Conservation (phyloP, 2,888 invertebrate species). For the Drosophila borborema region DNA sequence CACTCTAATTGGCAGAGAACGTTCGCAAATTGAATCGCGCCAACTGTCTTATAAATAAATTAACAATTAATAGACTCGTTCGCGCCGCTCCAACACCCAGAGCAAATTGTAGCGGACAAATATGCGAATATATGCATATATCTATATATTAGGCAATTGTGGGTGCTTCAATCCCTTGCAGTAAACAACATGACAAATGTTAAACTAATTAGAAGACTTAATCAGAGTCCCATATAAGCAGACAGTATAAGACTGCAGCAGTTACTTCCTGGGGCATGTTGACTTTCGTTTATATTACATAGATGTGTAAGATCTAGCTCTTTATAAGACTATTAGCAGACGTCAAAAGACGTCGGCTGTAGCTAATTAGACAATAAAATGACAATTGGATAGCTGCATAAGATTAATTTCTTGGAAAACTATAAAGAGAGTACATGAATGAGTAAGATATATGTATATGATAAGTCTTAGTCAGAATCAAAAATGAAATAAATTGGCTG, state of each 20-base stretch:
- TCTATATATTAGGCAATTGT: not conserved
- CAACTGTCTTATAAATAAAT: slow-evolving; percentile 56
- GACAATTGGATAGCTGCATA: not conserved
- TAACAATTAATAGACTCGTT: slow-evolving; percentile 46
- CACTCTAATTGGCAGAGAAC: slow-evolving; percentile 47
- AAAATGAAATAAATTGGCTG: not conserved
- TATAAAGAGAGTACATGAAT: not conserved
- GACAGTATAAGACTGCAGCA: not conserved
- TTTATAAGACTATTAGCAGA: not conserved
- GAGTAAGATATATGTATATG: too few relatives aligned
- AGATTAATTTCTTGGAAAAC: not conserved
- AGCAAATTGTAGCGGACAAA: not conserved
- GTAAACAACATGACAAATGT: not conserved
- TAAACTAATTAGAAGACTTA: not conserved
- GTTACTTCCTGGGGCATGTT: not conserved
- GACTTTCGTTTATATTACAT: not conserved
- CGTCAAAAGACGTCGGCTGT: not conserved
- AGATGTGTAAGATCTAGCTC: not conserved
- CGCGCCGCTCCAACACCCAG: slow-evolving; percentile 1
- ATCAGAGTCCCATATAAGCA: not conserved
- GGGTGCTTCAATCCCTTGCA: not conserved
- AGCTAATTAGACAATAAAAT: not conserved
- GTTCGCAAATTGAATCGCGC: slow-evolving; percentile 44
- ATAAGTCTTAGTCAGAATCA: not conserved
- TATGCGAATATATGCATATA: not conserved